Evolutionary conservation across 2,888 invertebrate genomes (phyloP).

Genomic region (Frankliniella fusca): DNA sequence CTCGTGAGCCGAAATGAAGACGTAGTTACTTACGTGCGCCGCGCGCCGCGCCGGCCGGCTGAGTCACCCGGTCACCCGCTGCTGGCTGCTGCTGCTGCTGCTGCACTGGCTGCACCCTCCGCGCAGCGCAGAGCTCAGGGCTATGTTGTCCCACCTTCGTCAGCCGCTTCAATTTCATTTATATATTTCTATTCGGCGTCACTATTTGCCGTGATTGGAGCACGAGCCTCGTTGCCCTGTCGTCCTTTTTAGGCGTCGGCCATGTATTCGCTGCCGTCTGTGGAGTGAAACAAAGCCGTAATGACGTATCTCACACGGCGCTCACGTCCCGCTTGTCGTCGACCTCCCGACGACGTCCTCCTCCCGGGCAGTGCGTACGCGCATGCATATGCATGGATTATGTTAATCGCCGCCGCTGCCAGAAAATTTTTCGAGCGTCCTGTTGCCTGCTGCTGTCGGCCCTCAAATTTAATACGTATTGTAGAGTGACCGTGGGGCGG

Average conservation of each 20-base stretch:
- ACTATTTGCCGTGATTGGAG: too few species aligned
- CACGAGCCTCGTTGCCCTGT: not conserved
- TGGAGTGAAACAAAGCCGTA: not conserved
- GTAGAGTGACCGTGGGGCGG: not conserved
- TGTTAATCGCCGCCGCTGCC: not conserved
- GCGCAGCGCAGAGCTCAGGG: too few species aligned
- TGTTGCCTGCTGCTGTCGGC: not conserved
- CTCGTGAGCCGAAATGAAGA: conserved; percentile 21
- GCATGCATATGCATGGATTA: conserved; percentile 21
- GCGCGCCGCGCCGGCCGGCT: too few species aligned
- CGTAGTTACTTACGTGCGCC: not conserved
- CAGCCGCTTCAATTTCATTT: too few species aligned
- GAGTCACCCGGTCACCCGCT: too few species aligned
- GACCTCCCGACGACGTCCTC: not conserved
- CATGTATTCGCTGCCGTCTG: too few species aligned
- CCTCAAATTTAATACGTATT: not conserved
- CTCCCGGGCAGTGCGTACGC: not conserved
- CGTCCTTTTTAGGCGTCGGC: not conserved
- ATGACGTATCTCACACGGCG: not conserved
- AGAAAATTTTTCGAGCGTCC: not conserved
- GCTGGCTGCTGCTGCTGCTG: too few species aligned
- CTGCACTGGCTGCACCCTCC: too few species aligned
- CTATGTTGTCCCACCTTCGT: too few species aligned
- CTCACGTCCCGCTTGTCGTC: too few species aligned
- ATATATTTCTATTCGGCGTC: too few species aligned